A percentile compares a stretch with the other conserved stretches of the same genome.
Evolutionary conservation across 1,140 invertebrate genomes (phyloP).

Genomic region (Cardiocondyla obscurior): DNA sequence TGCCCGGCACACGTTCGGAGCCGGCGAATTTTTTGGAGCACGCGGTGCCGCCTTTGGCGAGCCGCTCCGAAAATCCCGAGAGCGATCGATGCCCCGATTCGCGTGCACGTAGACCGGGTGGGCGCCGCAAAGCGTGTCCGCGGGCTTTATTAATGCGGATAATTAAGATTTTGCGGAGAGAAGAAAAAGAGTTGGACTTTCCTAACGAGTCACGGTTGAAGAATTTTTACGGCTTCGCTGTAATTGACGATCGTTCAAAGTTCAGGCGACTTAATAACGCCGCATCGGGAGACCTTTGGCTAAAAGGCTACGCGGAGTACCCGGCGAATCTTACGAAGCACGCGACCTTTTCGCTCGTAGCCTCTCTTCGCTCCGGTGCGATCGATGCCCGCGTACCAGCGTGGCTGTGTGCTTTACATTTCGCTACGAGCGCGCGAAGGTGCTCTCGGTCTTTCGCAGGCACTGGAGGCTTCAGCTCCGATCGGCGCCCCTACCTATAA

Average conservation of each 20-base stretch:
- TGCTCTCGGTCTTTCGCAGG: background rate
- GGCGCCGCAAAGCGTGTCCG: background rate
- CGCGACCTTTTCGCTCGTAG: background rate
- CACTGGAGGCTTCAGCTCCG: background rate
- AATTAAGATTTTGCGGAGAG: background rate
- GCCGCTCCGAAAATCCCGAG: conserved; percentile 1
- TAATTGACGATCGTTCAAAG: background rate
- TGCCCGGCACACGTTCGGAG: background rate
- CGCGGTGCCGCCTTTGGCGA: background rate
- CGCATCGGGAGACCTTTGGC: background rate
- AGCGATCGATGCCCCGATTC: conserved; percentile 8
- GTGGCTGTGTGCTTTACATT: background rate
- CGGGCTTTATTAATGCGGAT: background rate
- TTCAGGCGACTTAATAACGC: background rate
- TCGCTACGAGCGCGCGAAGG: conserved; percentile 9
- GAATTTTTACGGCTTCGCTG: background rate
- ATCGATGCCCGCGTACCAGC: conserved; percentile 26
- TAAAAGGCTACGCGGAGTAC: background rate
- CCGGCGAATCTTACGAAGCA: background rate
- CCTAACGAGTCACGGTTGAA: background rate
- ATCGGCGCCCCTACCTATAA: conserved; percentile 2
- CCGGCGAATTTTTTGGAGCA: conserved; percentile 34
- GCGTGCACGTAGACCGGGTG: background rate
- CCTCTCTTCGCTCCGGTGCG: background rate
- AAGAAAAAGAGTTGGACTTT: background rate